A percentile compares a stretch with the other conserved stretches of the same genome.
phyloP scores from a whole-genome alignment of 2,888 invertebrate species.

The Galerucella calmariensis region DNA sequence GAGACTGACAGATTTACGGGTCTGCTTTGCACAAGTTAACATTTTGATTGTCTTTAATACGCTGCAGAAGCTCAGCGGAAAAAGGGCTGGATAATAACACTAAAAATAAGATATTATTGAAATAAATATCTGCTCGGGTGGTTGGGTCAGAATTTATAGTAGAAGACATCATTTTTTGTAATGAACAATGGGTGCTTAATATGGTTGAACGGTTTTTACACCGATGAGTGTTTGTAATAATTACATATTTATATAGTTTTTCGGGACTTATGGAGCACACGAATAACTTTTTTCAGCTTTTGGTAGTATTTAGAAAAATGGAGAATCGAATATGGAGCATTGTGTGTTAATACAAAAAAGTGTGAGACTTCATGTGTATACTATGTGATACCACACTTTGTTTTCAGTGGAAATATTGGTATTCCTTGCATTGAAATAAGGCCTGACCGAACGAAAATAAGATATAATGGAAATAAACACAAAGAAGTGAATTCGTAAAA shows the following conservation, averaged over 20 bases:
- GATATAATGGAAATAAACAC: too few species aligned
- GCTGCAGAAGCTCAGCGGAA: slow-evolving; percentile 39
- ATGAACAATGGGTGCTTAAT: slow-evolving; percentile 13
- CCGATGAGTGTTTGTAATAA: background rate
- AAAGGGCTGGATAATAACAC: slow-evolving; percentile 42
- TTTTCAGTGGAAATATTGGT: too few species aligned
- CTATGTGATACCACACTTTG: too few species aligned
- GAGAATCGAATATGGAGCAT: background rate
- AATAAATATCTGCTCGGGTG: slow-evolving; percentile 25
- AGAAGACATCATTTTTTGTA: slow-evolving; percentile 6
- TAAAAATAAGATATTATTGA: slow-evolving; percentile 42
- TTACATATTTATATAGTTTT: slow-evolving; percentile 5
- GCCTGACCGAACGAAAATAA: too few species aligned
- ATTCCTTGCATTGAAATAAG: too few species aligned
- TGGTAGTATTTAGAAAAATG: background rate
- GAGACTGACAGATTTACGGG: slow-evolving; percentile 51
- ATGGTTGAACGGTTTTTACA: background rate
- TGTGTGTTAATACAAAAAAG: background rate
- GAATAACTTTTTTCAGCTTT: background rate
- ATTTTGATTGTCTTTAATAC: slow-evolving; percentile 56
- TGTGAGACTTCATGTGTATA: too few species aligned
- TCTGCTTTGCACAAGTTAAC: slow-evolving; percentile 56
- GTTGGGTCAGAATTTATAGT: slow-evolving; percentile 13
- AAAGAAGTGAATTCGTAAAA: too few species aligned
- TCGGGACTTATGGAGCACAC: background rate